These are phyloP conservation scores for Epinotia brunnichana DNA, from an alignment of 2,888 invertebrate species.

Conservation along the genomic window DNA sequence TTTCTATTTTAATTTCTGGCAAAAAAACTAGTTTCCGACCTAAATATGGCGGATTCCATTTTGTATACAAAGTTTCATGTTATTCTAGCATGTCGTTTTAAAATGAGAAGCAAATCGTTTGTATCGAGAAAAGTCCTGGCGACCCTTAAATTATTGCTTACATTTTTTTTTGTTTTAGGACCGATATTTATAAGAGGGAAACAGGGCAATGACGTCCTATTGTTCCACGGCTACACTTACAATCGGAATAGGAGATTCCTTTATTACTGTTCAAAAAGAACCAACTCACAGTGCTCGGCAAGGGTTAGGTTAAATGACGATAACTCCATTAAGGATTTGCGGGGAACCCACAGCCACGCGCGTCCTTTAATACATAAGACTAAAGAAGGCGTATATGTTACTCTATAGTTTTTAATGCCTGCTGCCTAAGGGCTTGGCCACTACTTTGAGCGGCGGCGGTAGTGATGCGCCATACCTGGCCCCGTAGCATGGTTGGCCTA, in stretches of 20 bases:
- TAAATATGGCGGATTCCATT: no score
- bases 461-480: no score
- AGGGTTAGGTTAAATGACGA: not conserved
- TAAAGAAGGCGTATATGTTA: not conserved
- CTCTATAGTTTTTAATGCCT: no score
- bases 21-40: no score
- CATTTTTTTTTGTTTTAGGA: not conserved
- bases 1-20: no score
- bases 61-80: no score
- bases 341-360: constrained; percentile 29
- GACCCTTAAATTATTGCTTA: not conserved
- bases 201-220: not conserved
- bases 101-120: no score
- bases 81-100: no score
- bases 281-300: not conserved
- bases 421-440: no score
- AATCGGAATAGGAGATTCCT: not conserved
- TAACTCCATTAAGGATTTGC: not conserved
- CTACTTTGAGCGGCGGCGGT: no score
- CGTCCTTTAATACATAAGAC: constrained; percentile 1
- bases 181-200: constrained; percentile 9
- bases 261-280: constrained; percentile 22
- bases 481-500: no score
- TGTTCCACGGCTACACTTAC: constrained; percentile 3
- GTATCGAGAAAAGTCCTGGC: no score